Evolutionary conservation across 1,140 invertebrate genomes (phyloP).

Genomic region (Lysiphlebus fabarum): DNA sequence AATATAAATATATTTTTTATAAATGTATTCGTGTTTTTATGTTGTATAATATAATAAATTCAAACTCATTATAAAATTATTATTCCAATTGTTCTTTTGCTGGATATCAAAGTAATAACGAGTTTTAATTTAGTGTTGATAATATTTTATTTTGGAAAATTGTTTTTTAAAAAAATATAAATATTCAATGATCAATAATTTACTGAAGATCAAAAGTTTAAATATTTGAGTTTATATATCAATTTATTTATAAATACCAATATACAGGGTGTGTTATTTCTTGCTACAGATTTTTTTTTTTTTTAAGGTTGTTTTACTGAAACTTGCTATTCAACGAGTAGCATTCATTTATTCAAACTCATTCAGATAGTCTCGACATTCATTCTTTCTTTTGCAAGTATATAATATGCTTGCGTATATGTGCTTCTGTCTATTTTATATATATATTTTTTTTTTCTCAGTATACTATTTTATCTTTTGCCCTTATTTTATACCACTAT

Average conservation of each 20-base stretch:
- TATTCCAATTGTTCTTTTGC: no score
- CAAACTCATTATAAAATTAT: no score
- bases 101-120: no score
- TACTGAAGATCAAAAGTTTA: no score
- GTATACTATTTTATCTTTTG: background rate
- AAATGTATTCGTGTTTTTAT: no score
- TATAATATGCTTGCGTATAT: slow-evolving; percentile 1
- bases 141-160: no score
- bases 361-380: slow-evolving; percentile 22
- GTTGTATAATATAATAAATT: no score
- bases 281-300: slow-evolving; percentile 12
- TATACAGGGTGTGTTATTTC: background rate
- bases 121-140: no score
- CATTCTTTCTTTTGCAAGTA: slow-evolving; percentile 16
- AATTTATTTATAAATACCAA: background rate
- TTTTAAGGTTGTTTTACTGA: slow-evolving; percentile 37
- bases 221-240: no score
- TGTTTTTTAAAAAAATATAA: no score
- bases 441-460: background rate
- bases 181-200: no score
- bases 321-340: slow-evolving; percentile 27
- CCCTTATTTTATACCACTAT: background rate
- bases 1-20: no score
- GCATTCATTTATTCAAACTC: slow-evolving; percentile 30
- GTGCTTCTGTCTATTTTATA: background rate